These are phyloP conservation scores for Phasianus colchicus DNA, from an alignment of 2,113 vertebrate genomes.

Conservation along the genomic window DNA sequence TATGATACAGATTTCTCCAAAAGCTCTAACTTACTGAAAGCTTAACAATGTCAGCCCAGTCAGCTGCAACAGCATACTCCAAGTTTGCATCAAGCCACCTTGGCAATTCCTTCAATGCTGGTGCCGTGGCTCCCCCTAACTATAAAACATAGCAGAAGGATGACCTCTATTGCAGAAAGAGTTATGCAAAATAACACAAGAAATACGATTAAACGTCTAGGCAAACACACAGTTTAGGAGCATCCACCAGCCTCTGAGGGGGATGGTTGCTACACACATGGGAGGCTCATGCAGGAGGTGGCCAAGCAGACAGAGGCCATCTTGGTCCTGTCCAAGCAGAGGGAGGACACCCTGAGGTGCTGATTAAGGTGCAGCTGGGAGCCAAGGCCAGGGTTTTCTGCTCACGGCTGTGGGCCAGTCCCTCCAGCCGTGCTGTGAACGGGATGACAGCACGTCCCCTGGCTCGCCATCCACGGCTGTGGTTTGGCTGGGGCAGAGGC, in stretches of 20 bases:
- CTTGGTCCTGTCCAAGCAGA: not conserved
- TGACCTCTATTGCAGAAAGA: conserved; percentile 64
- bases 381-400: not conserved
- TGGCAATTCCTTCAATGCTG: conserved; percentile 91
- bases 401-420: not conserved
- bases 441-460: not conserved
- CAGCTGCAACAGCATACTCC: conserved; percentile 90
- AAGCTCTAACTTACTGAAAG: conserved; percentile 87
- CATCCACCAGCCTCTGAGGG: not conserved
- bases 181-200: conserved; percentile 57
- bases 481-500: not conserved
- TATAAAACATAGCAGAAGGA: conserved; percentile 75
- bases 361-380: not conserved
- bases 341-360: not conserved
- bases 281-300: not conserved
- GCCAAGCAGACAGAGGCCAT: not conserved
- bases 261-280: not conserved
- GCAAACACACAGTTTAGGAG: not conserved
- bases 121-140: conserved; percentile 92
- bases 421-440: not conserved
- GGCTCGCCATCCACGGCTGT: not conserved
- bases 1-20: conserved; percentile 64
- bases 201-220: conserved; percentile 18
- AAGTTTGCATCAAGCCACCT: conserved; percentile 91
- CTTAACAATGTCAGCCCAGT: conserved; percentile 93